Evolutionary conservation across 2,888 invertebrate genomes (phyloP), one percentile per base, ranked within the genome.

Genomic region (Caenorhabditis sp.): DNA sequence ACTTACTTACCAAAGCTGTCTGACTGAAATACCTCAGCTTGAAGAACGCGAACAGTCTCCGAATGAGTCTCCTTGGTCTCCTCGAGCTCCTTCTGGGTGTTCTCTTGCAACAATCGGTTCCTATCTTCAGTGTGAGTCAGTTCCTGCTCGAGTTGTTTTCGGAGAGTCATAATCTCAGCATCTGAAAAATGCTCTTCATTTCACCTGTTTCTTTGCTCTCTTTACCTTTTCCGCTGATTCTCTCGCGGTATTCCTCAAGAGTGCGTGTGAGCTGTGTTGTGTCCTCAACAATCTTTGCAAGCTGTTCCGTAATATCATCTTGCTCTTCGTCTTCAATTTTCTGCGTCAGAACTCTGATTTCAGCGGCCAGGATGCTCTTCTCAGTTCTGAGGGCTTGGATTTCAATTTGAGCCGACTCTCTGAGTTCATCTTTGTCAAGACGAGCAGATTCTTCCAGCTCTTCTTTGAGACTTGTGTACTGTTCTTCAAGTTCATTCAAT

Each of bases 401-500:
- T 44, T 90, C 90, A 28, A 89, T 88, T 64, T 88, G 85, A 20
- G 90, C 80, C 1, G 88, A 85, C 81, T 88, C 87, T n/a, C 85
- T 71, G 6, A 87, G 62, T 35, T 87, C 87, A 26, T 86, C 84
- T 26, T 85, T 87, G 55, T 88, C 88, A 1, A 85, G 58, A 9
- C 85, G 64, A 20, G 87, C 88, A 9, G 85, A 80, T 37, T 86
- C 83, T 70, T 90, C 89, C 8, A 90, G 71, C 15, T 89, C 87
- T 28, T 91, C 90, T 56, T 89, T 87, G 47, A 91, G 79, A 26
- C 85, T 84, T 18, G 87, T 90, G 76, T 90, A 90, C 76, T 91
- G 90, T 68, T 90, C 89, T 69, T 91, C 91, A 13, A 91, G 68
- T 60, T 92, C 90, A 67, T 90, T 90, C 62, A 92, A 72, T 53